Base-by-base conservation (phyloP, 1,140 invertebrate genomes). In the Metopolophium dirhodum region DNA sequence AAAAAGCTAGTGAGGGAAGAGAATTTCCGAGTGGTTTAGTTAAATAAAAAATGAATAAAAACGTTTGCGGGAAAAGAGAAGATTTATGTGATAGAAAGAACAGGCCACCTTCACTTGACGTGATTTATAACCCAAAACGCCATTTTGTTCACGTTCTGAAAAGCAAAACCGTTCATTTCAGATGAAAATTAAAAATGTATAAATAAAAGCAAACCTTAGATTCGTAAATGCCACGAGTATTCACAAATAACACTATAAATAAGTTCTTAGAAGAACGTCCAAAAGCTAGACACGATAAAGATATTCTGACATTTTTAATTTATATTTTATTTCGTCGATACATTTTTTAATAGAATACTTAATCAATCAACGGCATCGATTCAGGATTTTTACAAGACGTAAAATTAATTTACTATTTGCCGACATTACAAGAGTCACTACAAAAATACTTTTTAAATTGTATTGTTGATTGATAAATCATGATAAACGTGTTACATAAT, bases 11-110 rank as follows among this genome's bases (percentile, higher is more conserved):
- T 18, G 49, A 93, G 20, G 26, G 77, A 85, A 93, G 91, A 93
- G 77, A 93, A 93, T 93, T 93, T 93, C 91, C 82, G 77, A 93
- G 91, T 93, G 91, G 91, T 86, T 93, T 93, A 93, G 91, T 93
- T 57, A 93, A 93, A 86, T 51, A 93, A 93, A 93, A 93, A 93
- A 93, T 86, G 82, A 86, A 93, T 86, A 93, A 86, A 90, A 54
- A 93, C 77, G 77, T 54, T 49, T 49, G 49, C 8, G 91, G 77
- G 35, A 86, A 85, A 85, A 85, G 91, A 82, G 61, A 92, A 92
- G 91, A 93, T 93, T 93, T 93, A 93, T 93, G 91, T 37, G 91
- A 57, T 68, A 83, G 91, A 37, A 37, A 86, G 77, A 86, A 93
- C 91, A 51, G 91, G 82, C 91, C 82, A 86, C 91, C 91, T 93